Evolutionary conservation across 2,797 vertebrate species (phyloP).

Genomic region (Phoeniculus purpureus): DNA sequence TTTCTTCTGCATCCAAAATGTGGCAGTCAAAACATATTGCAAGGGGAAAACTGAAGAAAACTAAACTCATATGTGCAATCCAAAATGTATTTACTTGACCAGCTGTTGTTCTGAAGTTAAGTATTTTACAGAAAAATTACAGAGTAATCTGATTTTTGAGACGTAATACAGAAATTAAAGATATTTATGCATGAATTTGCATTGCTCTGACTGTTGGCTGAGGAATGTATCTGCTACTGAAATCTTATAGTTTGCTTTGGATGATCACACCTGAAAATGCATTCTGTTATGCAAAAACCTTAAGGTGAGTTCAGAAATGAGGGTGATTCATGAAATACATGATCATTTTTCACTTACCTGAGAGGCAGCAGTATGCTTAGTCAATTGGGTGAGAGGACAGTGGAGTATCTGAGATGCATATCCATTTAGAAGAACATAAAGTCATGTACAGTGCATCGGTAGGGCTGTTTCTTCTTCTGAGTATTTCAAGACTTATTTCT

Average conservation of each 20-base stretch:
- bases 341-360: background rate
- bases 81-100: background rate
- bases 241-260: background rate
- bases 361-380: background rate
- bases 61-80: background rate
- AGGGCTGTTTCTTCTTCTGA: background rate
- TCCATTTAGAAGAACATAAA: background rate
- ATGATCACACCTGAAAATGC: background rate
- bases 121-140: background rate
- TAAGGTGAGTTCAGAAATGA: background rate
- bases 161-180: background rate
- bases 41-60: background rate
- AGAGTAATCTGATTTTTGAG: background rate
- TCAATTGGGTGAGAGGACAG: background rate
- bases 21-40: background rate
- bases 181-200: background rate
- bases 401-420: background rate
- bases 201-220: background rate
- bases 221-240: background rate
- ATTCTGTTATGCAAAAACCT: background rate
- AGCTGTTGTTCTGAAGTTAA: slow-evolving; percentile 4
- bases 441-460: background rate
- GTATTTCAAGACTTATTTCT: background rate
- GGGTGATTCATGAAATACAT: background rate
- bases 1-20: slow-evolving; percentile 48